Evolutionary conservation across 2,113 vertebrate species (phyloP).

Genomic region (Meriones unguiculatus): DNA sequence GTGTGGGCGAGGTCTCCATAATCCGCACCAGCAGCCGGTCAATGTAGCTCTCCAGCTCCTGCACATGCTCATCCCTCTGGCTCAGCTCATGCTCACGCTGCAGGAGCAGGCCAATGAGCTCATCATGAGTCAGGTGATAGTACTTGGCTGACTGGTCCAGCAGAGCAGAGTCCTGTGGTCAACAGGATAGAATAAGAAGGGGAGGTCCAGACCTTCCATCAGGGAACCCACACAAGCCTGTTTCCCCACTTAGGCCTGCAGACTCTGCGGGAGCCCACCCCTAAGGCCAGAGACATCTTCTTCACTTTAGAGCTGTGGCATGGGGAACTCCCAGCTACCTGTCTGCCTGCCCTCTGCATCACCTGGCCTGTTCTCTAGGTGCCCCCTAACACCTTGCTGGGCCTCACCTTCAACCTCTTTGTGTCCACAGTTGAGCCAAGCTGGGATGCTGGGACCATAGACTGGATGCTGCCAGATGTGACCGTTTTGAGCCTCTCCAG

Average conservation of each 20-base stretch:
- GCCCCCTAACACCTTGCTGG: not conserved
- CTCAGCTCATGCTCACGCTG: constrained; percentile 93
- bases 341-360: not conserved
- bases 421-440: constrained; percentile 82
- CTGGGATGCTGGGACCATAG: constrained; percentile 85
- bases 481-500: constrained; percentile 93
- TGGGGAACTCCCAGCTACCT: not conserved
- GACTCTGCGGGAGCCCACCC: not conserved
- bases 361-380: not conserved
- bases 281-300: not conserved
- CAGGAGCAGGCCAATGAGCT: constrained; percentile 94
- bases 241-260: not conserved
- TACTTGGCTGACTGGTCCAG: constrained; percentile 92
- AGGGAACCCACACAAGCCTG: not conserved
- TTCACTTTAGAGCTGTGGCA: not conserved
- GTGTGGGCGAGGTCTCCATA: constrained; percentile 96
- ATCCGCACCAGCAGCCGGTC: constrained; percentile 98
- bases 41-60: constrained; percentile 97
- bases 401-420: constrained; percentile 90
- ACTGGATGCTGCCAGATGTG: constrained; percentile 84
- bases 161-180: constrained; percentile 81
- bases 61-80: constrained; percentile 92
- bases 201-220: not conserved
- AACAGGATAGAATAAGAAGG: constrained; percentile 32
- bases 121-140: constrained; percentile 96